These are phyloP conservation scores for Steinernema hermaphroditum DNA, from an alignment of 2,888 invertebrate genomes.

Conservation along the genomic window DNA sequence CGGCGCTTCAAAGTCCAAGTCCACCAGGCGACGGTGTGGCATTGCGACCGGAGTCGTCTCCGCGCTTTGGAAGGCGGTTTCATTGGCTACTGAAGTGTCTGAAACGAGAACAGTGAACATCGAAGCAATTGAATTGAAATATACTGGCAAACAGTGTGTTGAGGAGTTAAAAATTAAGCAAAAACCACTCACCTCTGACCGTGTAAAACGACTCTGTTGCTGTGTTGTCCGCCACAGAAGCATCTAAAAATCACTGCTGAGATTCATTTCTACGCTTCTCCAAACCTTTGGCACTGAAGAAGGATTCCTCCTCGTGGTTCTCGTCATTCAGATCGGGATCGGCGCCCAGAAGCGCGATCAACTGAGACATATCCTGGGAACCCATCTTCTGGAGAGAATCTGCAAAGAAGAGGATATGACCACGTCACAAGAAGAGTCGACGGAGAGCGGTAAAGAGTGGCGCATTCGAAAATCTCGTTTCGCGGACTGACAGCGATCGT, in stretches of 20 bases:
- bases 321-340: not conserved
- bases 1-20: not conserved
- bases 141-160: too few relatives aligned
- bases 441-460: not conserved
- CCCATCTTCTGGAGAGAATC: not conserved
- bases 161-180: too few relatives aligned
- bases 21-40: not conserved
- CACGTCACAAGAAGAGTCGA: not conserved
- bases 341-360: not conserved
- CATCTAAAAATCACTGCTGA: not conserved
- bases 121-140: too few relatives aligned
- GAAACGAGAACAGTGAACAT: too few relatives aligned
- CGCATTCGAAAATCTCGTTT: conserved; percentile 5
- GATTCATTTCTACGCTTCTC: not conserved
- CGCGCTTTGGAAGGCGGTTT: too few relatives aligned
- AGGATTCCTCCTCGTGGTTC: not conserved
- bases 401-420: not conserved
- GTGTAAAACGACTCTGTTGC: not conserved
- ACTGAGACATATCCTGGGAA: not conserved
- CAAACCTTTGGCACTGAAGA: not conserved
- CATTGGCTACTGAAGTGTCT: too few relatives aligned
- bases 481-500: conserved; percentile 13
- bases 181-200: not conserved
- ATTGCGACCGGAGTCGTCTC: not conserved
- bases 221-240: not conserved